Percentiles rank a stretch among this genome's conserved stretches.
These are phyloP conservation scores for Spodoptera littoralis DNA, from an alignment of 2,888 invertebrate genomes.

Conservation along the genomic window DNA sequence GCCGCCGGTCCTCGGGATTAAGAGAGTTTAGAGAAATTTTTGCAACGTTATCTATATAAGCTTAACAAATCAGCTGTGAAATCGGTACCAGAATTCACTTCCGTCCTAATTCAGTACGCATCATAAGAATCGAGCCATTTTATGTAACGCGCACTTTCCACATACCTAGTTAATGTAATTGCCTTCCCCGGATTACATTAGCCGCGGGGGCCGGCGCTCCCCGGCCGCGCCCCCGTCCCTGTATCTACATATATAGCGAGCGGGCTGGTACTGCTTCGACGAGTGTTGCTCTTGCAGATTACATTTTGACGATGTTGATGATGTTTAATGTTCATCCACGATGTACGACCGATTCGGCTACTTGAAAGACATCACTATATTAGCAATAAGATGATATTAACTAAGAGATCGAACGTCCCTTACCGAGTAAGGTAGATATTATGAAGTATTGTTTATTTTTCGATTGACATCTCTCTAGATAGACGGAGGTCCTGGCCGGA, in stretches of 20 bases:
- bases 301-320: slow-evolving; percentile 73
- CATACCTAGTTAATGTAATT: slow-evolving; percentile 83
- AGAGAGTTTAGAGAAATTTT: slow-evolving; percentile 83
- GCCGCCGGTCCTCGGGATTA: slow-evolving; percentile 73
- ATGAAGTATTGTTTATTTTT: slow-evolving; percentile 84
- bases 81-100: slow-evolving; percentile 89
- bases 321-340: slow-evolving; percentile 68
- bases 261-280: slow-evolving; percentile 86
- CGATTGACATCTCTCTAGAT: slow-evolving; percentile 82
- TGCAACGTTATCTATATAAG: slow-evolving; percentile 86
- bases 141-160: slow-evolving; percentile 87
- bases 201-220: slow-evolving; percentile 66
- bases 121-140: slow-evolving; percentile 89
- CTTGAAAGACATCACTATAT: slow-evolving; percentile 81
- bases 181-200: slow-evolving; percentile 85
- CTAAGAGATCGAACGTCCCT: slow-evolving; percentile 89
- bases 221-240: slow-evolving; percentile 51
- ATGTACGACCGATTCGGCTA: slow-evolving; percentile 81
- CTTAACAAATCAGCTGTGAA: slow-evolving; percentile 88
- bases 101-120: slow-evolving; percentile 89
- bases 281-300: slow-evolving; percentile 80
- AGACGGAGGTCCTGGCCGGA: slow-evolving; percentile 61
- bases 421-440: slow-evolving; percentile 88
- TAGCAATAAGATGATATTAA: slow-evolving; percentile 87
- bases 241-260: slow-evolving; percentile 68